Evolutionary conservation across 2,113 vertebrate species (phyloP), one percentile per base, ranked within the genome.

Genomic region (Lutjanus erythropterus): DNA sequence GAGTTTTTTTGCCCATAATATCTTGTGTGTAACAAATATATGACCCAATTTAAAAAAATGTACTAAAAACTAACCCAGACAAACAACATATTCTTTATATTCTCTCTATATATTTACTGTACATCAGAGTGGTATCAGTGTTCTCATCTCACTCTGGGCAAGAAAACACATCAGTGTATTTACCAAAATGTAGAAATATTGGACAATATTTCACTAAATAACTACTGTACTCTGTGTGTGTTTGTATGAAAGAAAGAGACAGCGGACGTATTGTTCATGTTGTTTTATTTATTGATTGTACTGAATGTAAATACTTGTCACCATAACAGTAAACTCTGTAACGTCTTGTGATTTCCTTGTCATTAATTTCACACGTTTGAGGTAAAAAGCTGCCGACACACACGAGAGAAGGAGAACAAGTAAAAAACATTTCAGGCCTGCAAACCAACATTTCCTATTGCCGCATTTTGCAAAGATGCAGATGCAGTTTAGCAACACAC

Each of bases 271-370:
- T 29, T 29, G 23, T 11, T 64, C 18, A 25, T 25, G 7, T 49
- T 47, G 9, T 11, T 77, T 80, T 46, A 61, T 81, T 79, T 66
- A 39, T 80, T 68, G 1, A 52, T 6, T 33, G 35, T 37, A 16
- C n/a, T 53, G 6, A 29, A 4, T 70, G 55, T 44, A 33, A 66
- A 42, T 18, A 37, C 29, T 12, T 21, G 15, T 69, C 31, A 47
- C 16, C 3, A 0, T 0, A 44, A 65, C 27, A 77, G 55, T 23
- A 62, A 71, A 77, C 11, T 8, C 15, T 33, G 15, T 33, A 29
- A 27, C 9, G 8, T 35, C 16, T 8, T 69, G 27, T 52, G 19
- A 23, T 55, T 37, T 52, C n/a, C 4, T 59, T 42, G 27, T 44
- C 0, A 66, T 71, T 33, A 37, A 3, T 83, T 55, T 64, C 18